A percentile compares a stretch with the other conserved stretches of the same genome.
phyloP scores from a whole-genome alignment of 2,113 vertebrate species.

The Bos javanicus region DNA sequence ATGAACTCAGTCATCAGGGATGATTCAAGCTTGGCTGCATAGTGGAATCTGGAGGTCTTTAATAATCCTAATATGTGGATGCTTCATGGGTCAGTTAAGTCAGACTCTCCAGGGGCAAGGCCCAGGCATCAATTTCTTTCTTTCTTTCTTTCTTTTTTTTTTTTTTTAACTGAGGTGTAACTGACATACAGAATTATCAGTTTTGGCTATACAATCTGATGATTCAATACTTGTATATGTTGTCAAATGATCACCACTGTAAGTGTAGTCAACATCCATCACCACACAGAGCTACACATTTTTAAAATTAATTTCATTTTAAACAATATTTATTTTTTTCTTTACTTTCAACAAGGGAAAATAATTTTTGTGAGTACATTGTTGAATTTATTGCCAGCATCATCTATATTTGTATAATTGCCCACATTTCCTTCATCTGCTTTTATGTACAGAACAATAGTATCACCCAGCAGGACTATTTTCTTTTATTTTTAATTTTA shows the following conservation, averaged over 20 bases:
- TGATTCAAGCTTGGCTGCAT: not conserved
- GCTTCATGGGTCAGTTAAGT: not conserved
- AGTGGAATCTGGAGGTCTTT: not conserved
- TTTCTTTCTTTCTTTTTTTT: too few species aligned
- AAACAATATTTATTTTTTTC: not conserved
- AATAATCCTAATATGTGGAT: not conserved
- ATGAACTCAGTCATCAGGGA: not conserved
- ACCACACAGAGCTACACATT: not conserved
- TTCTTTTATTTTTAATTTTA: not conserved
- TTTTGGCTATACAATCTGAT: not conserved
- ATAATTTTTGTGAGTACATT: not conserved
- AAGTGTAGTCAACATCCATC: not conserved
- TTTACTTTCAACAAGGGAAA: not conserved
- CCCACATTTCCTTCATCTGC: not conserved
- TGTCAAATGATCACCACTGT: not conserved
- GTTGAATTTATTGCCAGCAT: not conserved
- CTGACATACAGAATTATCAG: not conserved
- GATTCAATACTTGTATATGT: not conserved
- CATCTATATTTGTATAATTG: not conserved
- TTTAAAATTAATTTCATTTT: not conserved
- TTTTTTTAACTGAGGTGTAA: not conserved
- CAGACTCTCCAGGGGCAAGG: not conserved
- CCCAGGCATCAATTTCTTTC: not conserved
- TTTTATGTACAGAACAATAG: not conserved
- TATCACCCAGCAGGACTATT: not conserved